Evolutionary conservation across 2,888 invertebrate genomes (phyloP), one percentile per base, ranked within the genome.

Genomic region (Heliconius aoede): DNA sequence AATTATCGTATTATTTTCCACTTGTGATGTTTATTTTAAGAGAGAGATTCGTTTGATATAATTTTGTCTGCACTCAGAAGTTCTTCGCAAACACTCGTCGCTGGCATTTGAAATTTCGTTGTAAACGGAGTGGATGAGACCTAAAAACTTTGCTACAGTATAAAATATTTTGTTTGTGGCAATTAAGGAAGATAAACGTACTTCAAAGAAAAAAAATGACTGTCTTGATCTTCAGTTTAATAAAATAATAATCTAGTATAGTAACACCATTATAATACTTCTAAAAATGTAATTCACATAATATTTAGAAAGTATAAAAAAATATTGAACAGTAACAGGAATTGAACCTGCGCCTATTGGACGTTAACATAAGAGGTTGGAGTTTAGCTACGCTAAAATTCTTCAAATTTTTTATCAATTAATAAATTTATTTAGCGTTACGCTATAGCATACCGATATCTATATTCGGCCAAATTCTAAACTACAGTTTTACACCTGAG

Each of bases 21-120:
- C 30, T 69, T 69, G 24, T 32, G n/a, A 69, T 69, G 69, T 55
- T 69, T 24, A 55, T 55, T 55, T 69, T 24, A 55, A 32, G 8
- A 18, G 32, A 55, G 55, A 69, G 69, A 55, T 55, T 55, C n/a
- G 30, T 69, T 69, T 55, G 4, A 55, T 55, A 69, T 11, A 69
- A 55, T 55, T 69, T 69, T 69, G 30, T 32, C 30, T 15, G 30
- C 32, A 30, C 32, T 69, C 18, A 69, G 55, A 62, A 61, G 46
- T 51, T 62, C 61, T 62, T 62, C 1, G 46, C n/a, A 69, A 74
- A 69, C 68, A 74, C 32, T 60, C 18, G 61, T 32, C 51, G 46
- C 24, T 26, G 28, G 60, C 24, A 60, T 74, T 74, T 74, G 21
- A 68, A 74, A 62, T 62, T 69, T 74, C 60, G 24, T 62, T 51